phyloP scores from a whole-genome alignment of 2,797 vertebrate species.

The Enteromius paludinosus region DNA sequence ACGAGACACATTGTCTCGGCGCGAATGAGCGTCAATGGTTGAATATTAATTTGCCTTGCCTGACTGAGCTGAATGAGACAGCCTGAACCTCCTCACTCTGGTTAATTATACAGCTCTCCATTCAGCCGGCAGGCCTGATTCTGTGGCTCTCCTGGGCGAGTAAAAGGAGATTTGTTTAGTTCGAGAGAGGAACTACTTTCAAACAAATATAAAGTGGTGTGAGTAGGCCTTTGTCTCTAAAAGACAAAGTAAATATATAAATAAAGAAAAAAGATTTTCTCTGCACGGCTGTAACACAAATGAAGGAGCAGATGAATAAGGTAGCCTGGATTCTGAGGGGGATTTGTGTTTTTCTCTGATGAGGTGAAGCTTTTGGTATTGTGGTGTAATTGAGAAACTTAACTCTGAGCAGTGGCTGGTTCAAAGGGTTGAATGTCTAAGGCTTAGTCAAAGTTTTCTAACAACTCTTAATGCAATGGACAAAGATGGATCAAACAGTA shows the following conservation, averaged over 20 bases:
- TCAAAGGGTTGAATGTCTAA: slow-evolving; percentile 27
- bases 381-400: slow-evolving; percentile 23
- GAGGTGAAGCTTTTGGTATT: slow-evolving; percentile 22
- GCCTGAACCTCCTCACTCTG: slow-evolving; percentile 58
- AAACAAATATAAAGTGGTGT: slow-evolving; percentile 38
- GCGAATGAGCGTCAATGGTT: slow-evolving; percentile 44
- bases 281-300: not conserved
- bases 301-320: slow-evolving; percentile 3
- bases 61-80: slow-evolving; percentile 60
- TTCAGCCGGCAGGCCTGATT: slow-evolving; percentile 65
- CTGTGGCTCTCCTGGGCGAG: slow-evolving; percentile 51
- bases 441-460: slow-evolving; percentile 27
- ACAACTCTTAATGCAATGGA: slow-evolving; percentile 29
- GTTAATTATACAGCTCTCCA: slow-evolving; percentile 68
- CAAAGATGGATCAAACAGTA: slow-evolving; percentile 25
- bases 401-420: slow-evolving; percentile 14
- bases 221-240: slow-evolving; percentile 6
- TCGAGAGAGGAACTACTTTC: slow-evolving; percentile 16
- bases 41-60: slow-evolving; percentile 67
- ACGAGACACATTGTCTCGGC: slow-evolving; percentile 48
- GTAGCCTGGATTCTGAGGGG: slow-evolving; percentile 29
- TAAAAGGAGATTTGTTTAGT: slow-evolving; percentile 29
- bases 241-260: slow-evolving; percentile 29
- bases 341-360: slow-evolving; percentile 30
- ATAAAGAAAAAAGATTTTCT: slow-evolving; percentile 21